Evolutionary conservation across 2,113 vertebrate species (phyloP).

Genomic region (Pygoscelis antarcticus): DNA sequence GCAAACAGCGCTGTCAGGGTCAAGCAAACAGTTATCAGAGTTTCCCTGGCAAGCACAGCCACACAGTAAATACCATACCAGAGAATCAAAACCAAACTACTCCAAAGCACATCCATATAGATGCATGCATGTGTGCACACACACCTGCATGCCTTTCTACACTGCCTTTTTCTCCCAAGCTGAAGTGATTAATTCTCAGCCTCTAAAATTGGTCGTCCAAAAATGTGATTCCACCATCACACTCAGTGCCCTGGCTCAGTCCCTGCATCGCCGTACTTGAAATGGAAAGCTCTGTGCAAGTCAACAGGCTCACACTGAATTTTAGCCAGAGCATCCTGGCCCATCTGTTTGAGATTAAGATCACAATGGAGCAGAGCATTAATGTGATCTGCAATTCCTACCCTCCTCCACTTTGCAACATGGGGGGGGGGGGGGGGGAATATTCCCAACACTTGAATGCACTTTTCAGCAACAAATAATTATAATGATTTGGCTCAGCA

Average conservation of each 20-base stretch:
- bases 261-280: background rate
- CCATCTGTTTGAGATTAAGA: constrained; percentile 43
- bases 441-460: background rate
- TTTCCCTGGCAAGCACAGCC: background rate
- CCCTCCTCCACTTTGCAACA: background rate
- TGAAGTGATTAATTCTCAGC: background rate
- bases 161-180: background rate
- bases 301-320: background rate
- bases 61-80: background rate
- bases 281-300: background rate
- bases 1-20: too few species aligned
- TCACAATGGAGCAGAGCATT: constrained; percentile 33
- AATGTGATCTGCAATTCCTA: constrained; percentile 18
- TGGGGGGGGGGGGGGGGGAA: background rate
- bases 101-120: background rate
- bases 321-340: background rate
- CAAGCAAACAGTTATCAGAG: background rate
- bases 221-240: background rate
- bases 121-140: background rate
- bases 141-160: background rate
- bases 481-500: background rate
- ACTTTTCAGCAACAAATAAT: constrained; percentile 29
- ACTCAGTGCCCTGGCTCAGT: background rate
- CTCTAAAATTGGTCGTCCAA: background rate
- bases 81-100: background rate